A percentile compares a stretch with the other conserved stretches of the same genome.
Conservation (phyloP, 2,888 invertebrate species). For the Malthinus seriepunctatus region DNA sequence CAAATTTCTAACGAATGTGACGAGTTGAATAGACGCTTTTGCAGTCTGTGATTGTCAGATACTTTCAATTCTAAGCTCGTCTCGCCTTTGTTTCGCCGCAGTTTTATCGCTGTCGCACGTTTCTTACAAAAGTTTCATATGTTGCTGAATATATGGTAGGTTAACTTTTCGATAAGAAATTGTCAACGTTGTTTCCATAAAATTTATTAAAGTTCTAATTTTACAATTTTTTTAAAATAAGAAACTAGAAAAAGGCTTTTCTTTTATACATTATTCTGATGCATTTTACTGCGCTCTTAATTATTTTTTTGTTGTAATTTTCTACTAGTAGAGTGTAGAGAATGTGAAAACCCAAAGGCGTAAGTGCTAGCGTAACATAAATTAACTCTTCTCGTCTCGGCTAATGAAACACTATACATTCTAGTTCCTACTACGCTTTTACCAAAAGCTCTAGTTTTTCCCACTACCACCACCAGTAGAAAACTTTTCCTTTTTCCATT, state of each 20-base stretch:
- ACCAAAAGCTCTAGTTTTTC: not conserved
- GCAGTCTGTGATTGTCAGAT: constrained; percentile 22
- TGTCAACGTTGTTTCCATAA: constrained; percentile 17
- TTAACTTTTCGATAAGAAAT: constrained; percentile 24
- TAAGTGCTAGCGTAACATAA: constrained; percentile 5
- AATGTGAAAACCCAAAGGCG: not conserved
- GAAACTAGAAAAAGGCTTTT: too few relatives aligned
- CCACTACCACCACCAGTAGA: too few relatives aligned
- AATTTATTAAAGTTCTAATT: constrained; percentile 12
- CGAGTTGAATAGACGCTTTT: constrained; percentile 21
- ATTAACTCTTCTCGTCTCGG: constrained; percentile 13
- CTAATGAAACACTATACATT: constrained; percentile 16
- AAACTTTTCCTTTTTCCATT: too few relatives aligned
- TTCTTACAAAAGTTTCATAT: constrained; percentile 24
- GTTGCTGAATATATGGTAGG: constrained; percentile 23
- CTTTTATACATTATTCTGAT: too few relatives aligned
- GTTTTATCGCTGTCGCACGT: constrained; percentile 24
- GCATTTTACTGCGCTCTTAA: not conserved
- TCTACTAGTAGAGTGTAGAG: not conserved
- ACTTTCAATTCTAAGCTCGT: constrained; percentile 21
- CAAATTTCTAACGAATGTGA: constrained; percentile 22
- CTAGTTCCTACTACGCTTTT: constrained; percentile 2
- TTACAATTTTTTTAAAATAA: too few relatives aligned
- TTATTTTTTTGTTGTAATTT: not conserved
- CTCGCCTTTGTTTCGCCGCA: constrained; percentile 23